Evolutionary conservation across 2,113 vertebrate genomes (phyloP).

Genomic region (Marmota monax): DNA sequence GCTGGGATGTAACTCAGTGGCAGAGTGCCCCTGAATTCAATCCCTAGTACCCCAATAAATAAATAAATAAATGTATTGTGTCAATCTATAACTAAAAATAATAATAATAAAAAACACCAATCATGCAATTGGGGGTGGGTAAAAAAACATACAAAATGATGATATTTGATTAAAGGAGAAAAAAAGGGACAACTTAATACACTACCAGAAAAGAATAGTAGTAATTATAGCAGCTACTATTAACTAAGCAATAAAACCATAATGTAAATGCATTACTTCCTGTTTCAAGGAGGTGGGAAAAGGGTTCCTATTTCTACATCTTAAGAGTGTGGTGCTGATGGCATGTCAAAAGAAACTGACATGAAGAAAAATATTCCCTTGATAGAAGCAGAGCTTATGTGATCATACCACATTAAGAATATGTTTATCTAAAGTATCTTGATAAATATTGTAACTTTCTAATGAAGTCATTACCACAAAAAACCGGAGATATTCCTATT

Average conservation of each 20-base stretch:
- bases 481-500: neutral
- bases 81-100: too few relatives aligned
- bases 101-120: too few relatives aligned
- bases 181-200: neutral
- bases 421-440: neutral
- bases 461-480: conserved; percentile 23
- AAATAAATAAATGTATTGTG: too few relatives aligned
- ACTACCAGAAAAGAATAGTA: neutral
- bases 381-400: neutral
- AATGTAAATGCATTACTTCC: neutral
- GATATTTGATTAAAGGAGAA: neutral
- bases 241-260: neutral
- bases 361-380: neutral
- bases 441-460: conserved; percentile 1
- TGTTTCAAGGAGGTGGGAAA: neutral
- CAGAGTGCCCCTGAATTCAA: too few relatives aligned
- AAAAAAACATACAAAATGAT: neutral
- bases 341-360: neutral
- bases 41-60: too few relatives aligned
- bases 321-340: neutral
- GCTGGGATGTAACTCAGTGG: too few relatives aligned
- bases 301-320: neutral
- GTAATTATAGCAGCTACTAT: neutral
- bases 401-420: conserved; percentile 33
- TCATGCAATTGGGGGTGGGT: neutral